Base-by-base conservation (phyloP, 2,113 vertebrate genomes). In the Plestiodon gilberti region DNA sequence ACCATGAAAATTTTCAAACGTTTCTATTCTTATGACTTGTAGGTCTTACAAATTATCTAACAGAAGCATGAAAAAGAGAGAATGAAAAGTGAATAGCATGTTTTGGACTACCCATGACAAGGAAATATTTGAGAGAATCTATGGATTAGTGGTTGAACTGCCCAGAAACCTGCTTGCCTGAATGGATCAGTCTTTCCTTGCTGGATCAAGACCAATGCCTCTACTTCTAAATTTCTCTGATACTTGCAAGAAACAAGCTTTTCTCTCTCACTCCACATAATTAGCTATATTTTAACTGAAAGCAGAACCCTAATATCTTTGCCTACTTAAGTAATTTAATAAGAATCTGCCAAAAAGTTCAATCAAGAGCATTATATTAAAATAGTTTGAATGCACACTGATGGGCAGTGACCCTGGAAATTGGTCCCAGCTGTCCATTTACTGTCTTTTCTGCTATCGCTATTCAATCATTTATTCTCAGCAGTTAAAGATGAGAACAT, bases 401-500 rank as follows among this genome's bases (percentile, higher is more conserved):
- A 82, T 78, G 76, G 78, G 57, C 79, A 38, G 30, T 83, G 87
- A 90, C 92, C 91, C 94, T 92, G 94, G 89, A 93, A 95, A 86
- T 86, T 78, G 62, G 92, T 73, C 87, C 87, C 43, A 89, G 90
- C 25, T 69, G 38, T 85, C 86, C 94, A 33, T 90, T 93, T 91
- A 59, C 81, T 86, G 85, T 76, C 74, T 55, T 2, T 1, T 7
- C 11, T 88, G 71, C 15, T 40, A 79, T 76, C 91, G 87, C 81
- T 92, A 93, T 83, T 76, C 89, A 91, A 33, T 87, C 86, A 92
- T 67, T 90, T 90, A 93, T 95, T 95, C 89, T 88, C 91, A 82
- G 82, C 84, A 38, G 83, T 88, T 87, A 82, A 86, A 28, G 65
- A 75, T 91, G 88, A 83, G 93, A 94, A 90, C 81, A 59, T 55